A percentile compares a stretch with the other conserved stretches of the same genome.
phyloP scores from a whole-genome alignment of 2,113 vertebrate species.

The Ageneiosus marmoratus region DNA sequence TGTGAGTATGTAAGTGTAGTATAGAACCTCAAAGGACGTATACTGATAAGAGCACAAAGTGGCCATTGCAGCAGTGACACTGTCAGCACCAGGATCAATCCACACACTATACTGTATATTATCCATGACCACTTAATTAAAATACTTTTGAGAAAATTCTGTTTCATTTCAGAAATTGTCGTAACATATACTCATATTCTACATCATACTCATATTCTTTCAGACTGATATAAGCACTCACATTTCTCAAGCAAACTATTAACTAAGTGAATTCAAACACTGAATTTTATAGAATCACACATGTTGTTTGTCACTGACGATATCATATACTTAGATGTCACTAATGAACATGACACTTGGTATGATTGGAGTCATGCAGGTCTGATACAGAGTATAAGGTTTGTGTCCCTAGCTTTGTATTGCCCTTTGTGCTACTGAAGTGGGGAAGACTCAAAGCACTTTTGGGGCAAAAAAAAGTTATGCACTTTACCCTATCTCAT shows the following conservation, averaged over 20 bases:
- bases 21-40: conserved; percentile 3
- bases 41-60: conserved; percentile 30
- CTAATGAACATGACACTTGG: too few relatives aligned
- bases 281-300: not conserved
- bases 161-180: not conserved
- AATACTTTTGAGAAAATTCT: too few relatives aligned
- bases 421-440: too few relatives aligned
- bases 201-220: not conserved
- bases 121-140: not conserved
- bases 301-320: not conserved
- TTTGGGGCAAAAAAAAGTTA: too few relatives aligned
- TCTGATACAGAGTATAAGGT: too few relatives aligned
- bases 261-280: not conserved
- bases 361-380: too few relatives aligned
- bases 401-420: too few relatives aligned
- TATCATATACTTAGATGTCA: too few relatives aligned
- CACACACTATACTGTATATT: not conserved
- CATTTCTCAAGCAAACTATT: not conserved
- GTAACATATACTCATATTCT: not conserved
- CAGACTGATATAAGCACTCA: not conserved
- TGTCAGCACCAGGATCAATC: conserved; percentile 28
- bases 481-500: too few relatives aligned
- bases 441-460: too few relatives aligned
- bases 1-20: conserved; percentile 13
- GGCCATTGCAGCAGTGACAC: conserved; percentile 12